Base-by-base conservation (phyloP, 2,797 vertebrate genomes). In the Aphelocoma californica region DNA sequence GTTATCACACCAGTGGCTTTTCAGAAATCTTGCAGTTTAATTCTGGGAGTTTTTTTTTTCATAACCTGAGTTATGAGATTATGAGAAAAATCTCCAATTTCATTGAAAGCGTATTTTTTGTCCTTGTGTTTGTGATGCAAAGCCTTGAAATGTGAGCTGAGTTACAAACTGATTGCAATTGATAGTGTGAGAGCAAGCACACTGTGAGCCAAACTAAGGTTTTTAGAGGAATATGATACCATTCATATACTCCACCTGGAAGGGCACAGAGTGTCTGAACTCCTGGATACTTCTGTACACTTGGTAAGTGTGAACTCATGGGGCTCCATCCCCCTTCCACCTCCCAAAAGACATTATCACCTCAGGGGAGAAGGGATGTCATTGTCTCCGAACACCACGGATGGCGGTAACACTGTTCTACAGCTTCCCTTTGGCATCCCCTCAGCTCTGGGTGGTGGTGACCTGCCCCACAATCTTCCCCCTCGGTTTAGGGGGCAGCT, bases 361-460 rank as follows among this genome's bases (percentile, higher is more conserved):
- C 42, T 50, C 42, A 4, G 25, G 32, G 21, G 7, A 25, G n/a
- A 40, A 24, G 51, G 31, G 47, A 51, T 32, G 3, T 13, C 24
- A 2, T 6, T 1, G 1, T 3, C 28, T 29, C 18, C 15, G 45
- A 62, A 64, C 3, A 56, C 17, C 13, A 40, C 0, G 0, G 34
- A 42, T 1, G 14, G 34, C 0, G 0, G 4, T 8, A 29, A 31
- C 8, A 2, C 4, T 5, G 4, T 29, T 48, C 50, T 34, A 26
- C 0, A 13, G 45, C 6, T 67, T 24, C 34, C 7, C 44, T 78
- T 28, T 4, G 2, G 34, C 51, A 57, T 6, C 6, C 3, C 2
- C 29, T 45, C 17, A 8, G 4, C 12, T 77, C 14, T 3, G 8
- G 9, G 31, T 1, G 26, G 1, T 3, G 4, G 7, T 9, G 10